Base-by-base conservation (phyloP, 92 coral and sea anemone genomes). In the Bergia sp. region DNA sequence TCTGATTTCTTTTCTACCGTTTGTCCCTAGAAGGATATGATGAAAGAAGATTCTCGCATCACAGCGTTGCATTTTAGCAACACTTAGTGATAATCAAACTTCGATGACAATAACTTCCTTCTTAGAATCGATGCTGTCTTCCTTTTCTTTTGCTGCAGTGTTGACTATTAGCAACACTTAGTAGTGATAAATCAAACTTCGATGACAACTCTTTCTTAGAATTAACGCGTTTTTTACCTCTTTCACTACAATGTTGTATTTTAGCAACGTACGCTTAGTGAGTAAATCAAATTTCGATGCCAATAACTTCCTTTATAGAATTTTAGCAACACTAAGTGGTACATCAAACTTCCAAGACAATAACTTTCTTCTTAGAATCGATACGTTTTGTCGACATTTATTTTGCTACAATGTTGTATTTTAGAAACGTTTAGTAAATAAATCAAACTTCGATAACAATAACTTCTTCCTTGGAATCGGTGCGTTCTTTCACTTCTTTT, bases 401-500 rank as follows among this genome's bases (percentile, higher is more conserved):
- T 29, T 29, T 29, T 29, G 29, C 29, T 29, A 29, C 29, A 47
- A 47, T 57, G 65, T 3, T 36, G 77, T 3, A 1, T 8, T 37
- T 38, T 74, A 13, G 0, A 16, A 13, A 9, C 45, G 3, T 20
- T 36, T 20, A 57, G 7, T 3, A 75, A 1, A 47, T 1, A 36
- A 43, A n/a, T 87, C 71, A 81, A 29, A 87, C 76, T n/a, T 71
- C 90, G 2, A 86, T 72, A 29, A 72, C 65, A 37, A 80, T 53
- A n/a, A 79, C 82, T 36, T 81, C 88, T 10, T 87, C 88, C 29
- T 85, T 89, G 4, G 82, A 18, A 38, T 92, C 44, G 10, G 53
- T 39, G 11, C 72, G 45, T 42, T 85, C 92, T 82, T 75, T 57
- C 11, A 86, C 80, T 65, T 90, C 90, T 15, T 73, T 81, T 4